These are phyloP conservation scores for Dendroctonus ponderosae DNA, from an alignment of 1,140 invertebrate species.

Conservation along the genomic window DNA sequence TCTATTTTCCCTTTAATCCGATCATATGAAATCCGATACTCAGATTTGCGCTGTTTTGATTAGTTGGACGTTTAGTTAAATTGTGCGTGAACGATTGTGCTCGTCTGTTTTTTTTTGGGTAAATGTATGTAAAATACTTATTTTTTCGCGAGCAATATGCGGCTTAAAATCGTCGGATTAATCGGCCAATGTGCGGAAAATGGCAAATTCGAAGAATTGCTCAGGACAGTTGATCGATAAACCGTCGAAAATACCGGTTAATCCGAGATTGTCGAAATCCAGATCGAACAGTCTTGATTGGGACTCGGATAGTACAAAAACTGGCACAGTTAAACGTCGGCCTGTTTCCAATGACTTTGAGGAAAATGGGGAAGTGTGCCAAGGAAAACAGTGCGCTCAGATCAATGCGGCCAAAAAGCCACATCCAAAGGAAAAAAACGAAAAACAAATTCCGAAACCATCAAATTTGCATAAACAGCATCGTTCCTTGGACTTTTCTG, in stretches of 20 bases:
- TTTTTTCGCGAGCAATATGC: too few relatives aligned
- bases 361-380: background rate
- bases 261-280: slow-evolving; percentile 26
- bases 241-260: slow-evolving; percentile 23
- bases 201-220: too few relatives aligned
- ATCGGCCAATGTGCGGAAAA: too few relatives aligned
- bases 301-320: slow-evolving; percentile 67
- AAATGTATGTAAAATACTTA: too few relatives aligned
- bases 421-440: background rate
- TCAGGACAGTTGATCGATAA: background rate
- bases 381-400: background rate
- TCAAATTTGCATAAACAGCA: too few relatives aligned
- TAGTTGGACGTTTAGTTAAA: background rate
- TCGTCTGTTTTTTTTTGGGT: too few relatives aligned
- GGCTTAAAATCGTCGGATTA: too few relatives aligned
- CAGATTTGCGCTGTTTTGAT: slow-evolving; percentile 13
- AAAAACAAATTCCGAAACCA: too few relatives aligned
- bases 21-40: slow-evolving; percentile 15
- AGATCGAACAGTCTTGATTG: slow-evolving; percentile 56
- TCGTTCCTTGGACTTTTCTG: background rate
- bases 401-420: background rate
- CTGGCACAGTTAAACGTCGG: slow-evolving; percentile 64
- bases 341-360: slow-evolving; percentile 54
- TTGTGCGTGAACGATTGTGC: too few relatives aligned
- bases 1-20: slow-evolving; percentile 19